phyloP scores from a whole-genome alignment of 2,113 vertebrate genomes.

The Eublepharis macularius region DNA sequence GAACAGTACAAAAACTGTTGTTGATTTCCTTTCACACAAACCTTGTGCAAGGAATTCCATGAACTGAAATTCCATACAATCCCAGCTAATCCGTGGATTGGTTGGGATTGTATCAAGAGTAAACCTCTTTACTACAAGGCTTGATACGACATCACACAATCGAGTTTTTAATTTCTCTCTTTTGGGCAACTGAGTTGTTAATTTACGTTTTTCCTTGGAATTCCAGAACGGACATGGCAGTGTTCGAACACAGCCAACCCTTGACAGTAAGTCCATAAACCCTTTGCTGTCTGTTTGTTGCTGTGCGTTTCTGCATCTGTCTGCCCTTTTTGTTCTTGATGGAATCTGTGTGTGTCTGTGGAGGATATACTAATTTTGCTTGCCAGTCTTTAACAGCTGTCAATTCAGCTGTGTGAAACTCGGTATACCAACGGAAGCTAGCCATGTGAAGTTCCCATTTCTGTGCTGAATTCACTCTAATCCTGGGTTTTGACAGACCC shows the following conservation, averaged over 20 bases:
- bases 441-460: background rate
- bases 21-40: background rate
- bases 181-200: background rate
- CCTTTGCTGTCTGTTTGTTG: background rate
- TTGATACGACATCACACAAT: background rate
- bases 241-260: slow-evolving; percentile 81
- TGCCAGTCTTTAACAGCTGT: background rate
- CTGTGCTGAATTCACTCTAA: background rate
- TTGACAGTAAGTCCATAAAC: slow-evolving; percentile 85
- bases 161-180: background rate
- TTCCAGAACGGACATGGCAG: slow-evolving; percentile 88
- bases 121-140: slow-evolving; percentile 44
- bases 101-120: slow-evolving; percentile 11
- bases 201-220: slow-evolving; percentile 58
- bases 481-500: background rate
- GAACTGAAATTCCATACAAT: background rate
- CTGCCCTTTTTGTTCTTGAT: background rate
- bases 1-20: background rate
- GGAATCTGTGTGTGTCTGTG: background rate
- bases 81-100: slow-evolving; percentile 30
- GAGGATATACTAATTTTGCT: background rate
- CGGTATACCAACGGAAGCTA: background rate
- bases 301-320: background rate
- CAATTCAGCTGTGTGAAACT: background rate
- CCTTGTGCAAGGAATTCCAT: background rate